Evolutionary conservation across 2,113 vertebrate species (phyloP), one percentile per base, ranked within the genome.

Genomic region (Cottus gobio): DNA sequence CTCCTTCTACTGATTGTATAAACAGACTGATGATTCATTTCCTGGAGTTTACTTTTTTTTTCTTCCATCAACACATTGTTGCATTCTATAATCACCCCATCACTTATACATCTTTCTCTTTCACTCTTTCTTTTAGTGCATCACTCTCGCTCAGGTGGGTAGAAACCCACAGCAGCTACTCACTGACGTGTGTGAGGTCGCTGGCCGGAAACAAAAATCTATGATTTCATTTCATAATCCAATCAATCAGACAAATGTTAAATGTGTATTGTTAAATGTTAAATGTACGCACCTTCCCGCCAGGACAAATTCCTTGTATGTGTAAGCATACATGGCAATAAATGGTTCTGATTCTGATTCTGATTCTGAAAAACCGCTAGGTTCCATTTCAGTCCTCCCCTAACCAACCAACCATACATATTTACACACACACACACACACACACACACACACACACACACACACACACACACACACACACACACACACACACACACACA

Each of bases 191-290:
- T 39, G 37, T 44, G 63, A 28, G 46, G 48, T 12, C 2, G 42
- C 67, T 12, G 71, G 61, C 39, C 64, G 65, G 24, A 85, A 85
- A 85, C 75, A 44, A 85, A 82, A 48, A 48, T 48, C 46, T 48
- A 20, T 48, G 46, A 77, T 86, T 90, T 90, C 77, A 75, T 89
- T 92, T 93, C 90, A 91, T 93, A 90, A 93, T 91, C 87, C 79
- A 92, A 92, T 93, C 90, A 93, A 90, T 94, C 88, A 87, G 85
- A 79, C 84, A 80, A 79, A n/a, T n/a, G n/a, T n/a, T n/a, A n/a
- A n/a, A n/a, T n/a, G n/a, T n/a, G n/a, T n/a, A n/a, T n/a, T n/a
- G n/a, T n/a, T n/a, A n/a, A n/a, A n/a, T n/a, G n/a, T n/a, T n/a
- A n/a, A n/a, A n/a, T n/a, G n/a, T n/a, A n/a, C n/a, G n/a, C n/a